These are phyloP conservation scores for Dicycla oo DNA, from an alignment of 2,888 invertebrate genomes.

Conservation along the genomic window DNA sequence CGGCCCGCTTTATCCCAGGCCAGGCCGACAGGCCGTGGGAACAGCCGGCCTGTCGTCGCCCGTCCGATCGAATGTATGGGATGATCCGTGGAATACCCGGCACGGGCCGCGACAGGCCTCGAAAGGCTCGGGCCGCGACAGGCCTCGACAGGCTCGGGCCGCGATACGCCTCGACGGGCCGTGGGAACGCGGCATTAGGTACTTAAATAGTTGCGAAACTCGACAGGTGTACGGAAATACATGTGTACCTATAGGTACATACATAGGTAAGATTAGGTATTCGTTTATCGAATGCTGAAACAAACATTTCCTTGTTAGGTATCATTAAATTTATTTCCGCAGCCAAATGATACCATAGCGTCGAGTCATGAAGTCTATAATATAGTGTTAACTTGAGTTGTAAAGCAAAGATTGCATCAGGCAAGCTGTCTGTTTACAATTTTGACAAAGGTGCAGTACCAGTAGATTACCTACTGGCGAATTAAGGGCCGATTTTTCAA, in stretches of 20 bases:
- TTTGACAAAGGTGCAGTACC: too few relatives aligned
- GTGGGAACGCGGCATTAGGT: too few relatives aligned
- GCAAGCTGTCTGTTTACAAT: neutral
- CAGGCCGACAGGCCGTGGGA: too few relatives aligned
- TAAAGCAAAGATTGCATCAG: neutral
- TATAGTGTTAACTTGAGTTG: neutral
- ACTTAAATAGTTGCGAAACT: neutral
- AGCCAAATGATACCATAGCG: neutral
- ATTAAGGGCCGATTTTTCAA: too few relatives aligned
- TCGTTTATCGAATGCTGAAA: constrained; percentile 26
- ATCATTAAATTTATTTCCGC: constrained; percentile 35
- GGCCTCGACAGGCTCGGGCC: too few relatives aligned
- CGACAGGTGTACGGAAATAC: constrained; percentile 21
- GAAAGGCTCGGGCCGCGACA: too few relatives aligned
- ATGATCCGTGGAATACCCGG: too few relatives aligned
- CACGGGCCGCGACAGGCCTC: too few relatives aligned
- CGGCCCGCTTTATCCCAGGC: too few relatives aligned
- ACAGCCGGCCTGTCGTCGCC: too few relatives aligned
- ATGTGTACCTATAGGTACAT: neutral
- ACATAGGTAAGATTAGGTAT: constrained; percentile 18
- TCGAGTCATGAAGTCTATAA: neutral
- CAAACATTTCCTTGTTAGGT: constrained; percentile 26
- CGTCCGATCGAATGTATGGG: too few relatives aligned
- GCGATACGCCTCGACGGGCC: too few relatives aligned
- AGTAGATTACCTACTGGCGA: neutral